Evolutionary conservation across 2,797 vertebrate species (phyloP), one percentile per base, ranked within the genome.

Genomic region (Uromys caudimaculatus): DNA sequence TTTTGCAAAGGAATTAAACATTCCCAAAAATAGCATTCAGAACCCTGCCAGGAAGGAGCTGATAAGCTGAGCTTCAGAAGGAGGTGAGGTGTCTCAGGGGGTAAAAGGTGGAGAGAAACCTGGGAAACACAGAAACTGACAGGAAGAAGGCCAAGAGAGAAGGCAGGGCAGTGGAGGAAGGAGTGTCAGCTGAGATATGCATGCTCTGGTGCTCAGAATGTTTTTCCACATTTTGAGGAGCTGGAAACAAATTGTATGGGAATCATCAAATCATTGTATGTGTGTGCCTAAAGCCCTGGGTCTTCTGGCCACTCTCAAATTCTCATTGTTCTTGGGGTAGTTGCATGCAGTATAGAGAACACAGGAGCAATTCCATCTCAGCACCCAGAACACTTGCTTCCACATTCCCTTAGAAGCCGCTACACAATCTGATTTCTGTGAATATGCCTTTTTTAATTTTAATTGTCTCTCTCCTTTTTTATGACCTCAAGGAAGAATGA

Each of bases 401-500:
- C 38, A 14, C 6, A 0, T 0, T 19, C 12, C 86, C 29, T 71
- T 3, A 1, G 27, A 62, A 78, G 58, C 47, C 27, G 38, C 44
- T 14, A 67, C 77, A 16, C 69, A 71, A 24, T 95, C 29, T 52
- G 13, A 78, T 84, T 95, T 62, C 14, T 0, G 76, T n/a, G 86
- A 67, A 90, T 91, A 0, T 89, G 52, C 32, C 56, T 73, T 1
- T 4, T 94, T 75, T 82, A 17, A 41, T 91, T 86, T 84, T 96
- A 90, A 86, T 38, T 67, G 19, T 54, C 60, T 47, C 9, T 52
- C 3, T 90, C 29, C 60, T 32, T 16, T 73, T 91, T n/a, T 29
- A 87, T 77, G 83, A 87, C 21, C 54, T 89, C 50, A 44, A 71
- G 62, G 41, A 6, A 76, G 83, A 93, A 76, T 71, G 90, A 83